Conservation (phyloP, 2,113 vertebrate species). For the Chlamydotis undulata region DNA sequence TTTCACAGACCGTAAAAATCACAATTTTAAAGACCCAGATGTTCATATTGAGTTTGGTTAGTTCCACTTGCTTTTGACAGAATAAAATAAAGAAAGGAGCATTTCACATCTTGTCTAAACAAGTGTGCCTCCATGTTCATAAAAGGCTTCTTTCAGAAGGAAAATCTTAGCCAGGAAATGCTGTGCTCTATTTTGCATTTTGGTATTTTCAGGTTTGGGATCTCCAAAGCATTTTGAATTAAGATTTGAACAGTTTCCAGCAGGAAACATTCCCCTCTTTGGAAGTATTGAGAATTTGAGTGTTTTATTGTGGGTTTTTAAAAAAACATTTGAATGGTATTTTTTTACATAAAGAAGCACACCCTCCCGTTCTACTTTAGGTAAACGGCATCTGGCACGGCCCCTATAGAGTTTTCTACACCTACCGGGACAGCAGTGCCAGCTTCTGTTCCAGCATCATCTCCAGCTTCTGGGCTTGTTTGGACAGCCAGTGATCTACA, state of each 20-base stretch:
- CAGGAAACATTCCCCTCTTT: neutral
- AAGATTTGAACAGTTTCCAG: neutral
- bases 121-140: neutral
- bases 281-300: neutral
- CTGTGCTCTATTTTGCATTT: neutral
- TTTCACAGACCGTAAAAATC: neutral
- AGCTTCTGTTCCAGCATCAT: conserved; percentile 96
- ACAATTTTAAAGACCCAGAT: neutral
- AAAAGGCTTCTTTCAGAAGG: conserved; percentile 2
- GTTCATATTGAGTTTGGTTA: neutral
- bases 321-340: neutral
- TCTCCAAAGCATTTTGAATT: neutral
- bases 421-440: conserved; percentile 90
- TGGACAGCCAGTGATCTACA: conserved; percentile 97
- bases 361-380: neutral
- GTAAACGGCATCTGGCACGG: neutral
- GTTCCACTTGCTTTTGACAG: neutral
- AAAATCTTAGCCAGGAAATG: neutral
- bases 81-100: neutral
- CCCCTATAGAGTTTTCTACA: neutral
- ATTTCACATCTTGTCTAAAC: neutral
- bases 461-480: conserved; percentile 95
- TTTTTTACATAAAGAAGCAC: neutral
- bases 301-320: neutral
- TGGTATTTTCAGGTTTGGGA: neutral